Evolutionary conservation across 2,113 vertebrate species (phyloP), one percentile per base, ranked within the genome.

Genomic region (Thermophis baileyi): DNA sequence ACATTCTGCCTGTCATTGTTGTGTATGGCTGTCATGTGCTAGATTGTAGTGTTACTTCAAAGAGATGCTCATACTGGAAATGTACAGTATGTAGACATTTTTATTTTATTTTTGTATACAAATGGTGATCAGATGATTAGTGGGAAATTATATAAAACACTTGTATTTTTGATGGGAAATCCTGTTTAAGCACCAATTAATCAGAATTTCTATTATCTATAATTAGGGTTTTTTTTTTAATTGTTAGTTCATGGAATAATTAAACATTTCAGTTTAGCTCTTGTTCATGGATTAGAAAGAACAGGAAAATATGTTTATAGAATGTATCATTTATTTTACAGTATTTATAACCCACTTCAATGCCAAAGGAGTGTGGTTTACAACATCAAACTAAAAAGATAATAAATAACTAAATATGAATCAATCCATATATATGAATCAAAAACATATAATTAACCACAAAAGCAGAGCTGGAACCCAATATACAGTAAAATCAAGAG

Each of bases 171-270:
- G 18, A 47, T 14, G 3, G 0, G 81, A 95, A 94, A 60, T 94
- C 88, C 88, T 22, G 51, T 90, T n/a, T 74, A 93, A 94, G 95
- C 53, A 93, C 57, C 94, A 57, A 95, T 95, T 93, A 94, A 89
- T 93, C 94, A 92, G 25, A 51, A 87, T 40, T 81, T 81, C 2
- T 81, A 81, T 81, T 60, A 69, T 69, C 60, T 69, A 81, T 40
- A 40, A 40, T 50, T 69, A 69, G 69, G n/a, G 1, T 8, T 40
- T 69, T 69, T 63, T 74, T 69, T n/a, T 0, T 2, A 35, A 40
- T 6, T 40, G 16, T n/a, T 81, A 81, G 6, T 40, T 81, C 16
- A 81, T 81, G 69, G 16, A 81, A 81, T 35, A 81, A 81, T 40
- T 81, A 74, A 40, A 74, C 69, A 40, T 74, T 81, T 81, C 35